Evolutionary conservation across 2,797 vertebrate genomes (phyloP), one percentile per base, ranked within the genome.

Genomic region (Diplodus sargus): DNA sequence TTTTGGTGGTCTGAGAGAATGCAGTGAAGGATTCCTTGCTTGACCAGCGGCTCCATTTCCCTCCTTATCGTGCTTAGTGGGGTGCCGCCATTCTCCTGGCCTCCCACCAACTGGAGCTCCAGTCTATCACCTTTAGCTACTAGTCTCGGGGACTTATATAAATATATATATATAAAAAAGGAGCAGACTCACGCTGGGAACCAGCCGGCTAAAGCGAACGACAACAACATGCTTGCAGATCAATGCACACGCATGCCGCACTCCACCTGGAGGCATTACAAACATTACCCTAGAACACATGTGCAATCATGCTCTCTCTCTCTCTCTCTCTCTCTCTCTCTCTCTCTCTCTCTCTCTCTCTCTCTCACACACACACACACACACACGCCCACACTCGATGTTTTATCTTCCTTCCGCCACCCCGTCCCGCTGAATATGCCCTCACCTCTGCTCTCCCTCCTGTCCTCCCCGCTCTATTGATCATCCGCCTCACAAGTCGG

Each of bases 21-120:
- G 70, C 64, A 52, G 69, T 34, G 70, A 87, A 75, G 30, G 52
- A 81, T 82, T 82, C 63, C 70, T 73, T 70, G 86, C 82, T 87
- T 88, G 87, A 89, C 87, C 87, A 81, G 70, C 20, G 56, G 83
- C 78, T 87, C 81, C 12, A 78, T 82, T 76, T 69, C 77, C 82
- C 60, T 56, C 57, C 75, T 79, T 63, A 76, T 83, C 4, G 22
- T 74, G 70, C 87, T 70, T 17, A 3, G 52, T 10, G 9, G 84
- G 78, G 57, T 60, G 66, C 76, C 15, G 51, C 71, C 63, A 68
- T 77, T 82, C 63, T 70, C 64, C 66, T 16, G 12, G 59, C 60
- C 59, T 72, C 47, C 68, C 56, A 63, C 72, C 65, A 66, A 66
- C 74, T 65, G 52, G 63, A 79, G 76, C 64, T 81, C 34, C 65